A percentile compares a stretch with the other conserved stretches of the same genome.
phyloP scores from a whole-genome alignment of 2,888 invertebrate genomes.

The Periphyllus acericola region DNA sequence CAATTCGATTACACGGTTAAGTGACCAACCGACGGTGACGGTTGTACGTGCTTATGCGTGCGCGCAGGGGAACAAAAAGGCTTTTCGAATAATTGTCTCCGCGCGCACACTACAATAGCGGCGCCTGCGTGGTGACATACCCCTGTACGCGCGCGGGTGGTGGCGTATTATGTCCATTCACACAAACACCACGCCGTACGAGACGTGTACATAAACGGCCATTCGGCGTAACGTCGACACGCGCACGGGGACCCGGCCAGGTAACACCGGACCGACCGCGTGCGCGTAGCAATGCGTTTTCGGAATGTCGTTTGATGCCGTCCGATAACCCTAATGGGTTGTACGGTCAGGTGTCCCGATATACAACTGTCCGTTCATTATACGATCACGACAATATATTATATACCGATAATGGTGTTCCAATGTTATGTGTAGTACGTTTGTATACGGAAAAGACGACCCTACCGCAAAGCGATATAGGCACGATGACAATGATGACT shows the following conservation, averaged over 20 bases:
- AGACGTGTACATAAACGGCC: neutral
- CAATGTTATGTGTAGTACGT: neutral
- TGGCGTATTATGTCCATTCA: conserved; percentile 31
- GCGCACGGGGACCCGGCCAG: no score
- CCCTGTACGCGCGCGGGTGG: conserved; percentile 13
- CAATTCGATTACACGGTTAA: conserved; percentile 51
- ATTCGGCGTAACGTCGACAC: neutral
- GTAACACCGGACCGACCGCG: no score
- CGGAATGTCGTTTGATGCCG: conserved; percentile 50
- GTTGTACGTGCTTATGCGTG: no score
- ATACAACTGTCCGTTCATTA: neutral
- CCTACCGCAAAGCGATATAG: neutral
- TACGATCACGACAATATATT: conserved; percentile 1
- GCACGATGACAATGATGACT: neutral
- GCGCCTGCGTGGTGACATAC: conserved; percentile 45
- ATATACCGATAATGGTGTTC: neutral
- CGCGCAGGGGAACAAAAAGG: neutral
- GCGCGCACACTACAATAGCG: conserved; percentile 19
- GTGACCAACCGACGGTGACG: neutral
- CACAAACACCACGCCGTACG: neutral
- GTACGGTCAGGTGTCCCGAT: conserved; percentile 8
- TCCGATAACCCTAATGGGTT: conserved; percentile 48
- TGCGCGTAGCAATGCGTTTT: conserved; percentile 2
- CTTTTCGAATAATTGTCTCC: conserved; percentile 28
- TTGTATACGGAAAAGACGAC: neutral